Conservation (phyloP, 2,113 vertebrate species). For the Gopherus evgoodei region DNA sequence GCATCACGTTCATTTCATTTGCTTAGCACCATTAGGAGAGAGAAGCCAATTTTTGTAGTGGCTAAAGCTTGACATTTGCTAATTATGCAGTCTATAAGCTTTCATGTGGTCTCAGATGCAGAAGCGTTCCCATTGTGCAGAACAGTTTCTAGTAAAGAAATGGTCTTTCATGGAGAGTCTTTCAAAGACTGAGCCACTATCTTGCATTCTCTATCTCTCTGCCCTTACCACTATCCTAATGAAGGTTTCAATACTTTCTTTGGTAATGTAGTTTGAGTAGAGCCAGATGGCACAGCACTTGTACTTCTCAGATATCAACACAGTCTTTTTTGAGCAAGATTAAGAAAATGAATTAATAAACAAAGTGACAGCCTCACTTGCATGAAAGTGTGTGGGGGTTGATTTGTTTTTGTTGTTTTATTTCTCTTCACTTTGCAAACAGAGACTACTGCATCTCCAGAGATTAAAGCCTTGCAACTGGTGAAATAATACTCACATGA, state of each 20-base stretch:
- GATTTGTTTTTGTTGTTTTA: not conserved
- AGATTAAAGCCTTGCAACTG: conserved; percentile 16
- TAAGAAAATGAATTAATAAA: not conserved
- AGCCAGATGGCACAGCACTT: not conserved
- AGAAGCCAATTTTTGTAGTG: not conserved
- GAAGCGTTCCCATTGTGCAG: not conserved
- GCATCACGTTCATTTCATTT: not conserved
- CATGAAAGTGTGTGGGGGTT: not conserved
- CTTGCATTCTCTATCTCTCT: not conserved
- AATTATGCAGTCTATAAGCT: not conserved
- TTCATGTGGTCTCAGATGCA: not conserved
- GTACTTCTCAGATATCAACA: rapidly evolving
- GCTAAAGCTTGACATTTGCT: not conserved
- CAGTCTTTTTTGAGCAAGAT: not conserved
- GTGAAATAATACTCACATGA: not conserved
- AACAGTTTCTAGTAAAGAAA: not conserved
- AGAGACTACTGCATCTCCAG: not conserved
- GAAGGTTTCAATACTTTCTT: not conserved
- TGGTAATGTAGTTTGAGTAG: not conserved
- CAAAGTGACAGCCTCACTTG: not conserved
- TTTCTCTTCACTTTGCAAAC: conserved; percentile 11
- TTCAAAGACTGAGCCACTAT: not conserved
- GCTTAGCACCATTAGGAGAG: not conserved
- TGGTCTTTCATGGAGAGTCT: not conserved
- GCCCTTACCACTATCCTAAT: not conserved